Evolutionary conservation across 2,888 invertebrate genomes (phyloP).

Genomic region (Drosophila setosimentum): DNA sequence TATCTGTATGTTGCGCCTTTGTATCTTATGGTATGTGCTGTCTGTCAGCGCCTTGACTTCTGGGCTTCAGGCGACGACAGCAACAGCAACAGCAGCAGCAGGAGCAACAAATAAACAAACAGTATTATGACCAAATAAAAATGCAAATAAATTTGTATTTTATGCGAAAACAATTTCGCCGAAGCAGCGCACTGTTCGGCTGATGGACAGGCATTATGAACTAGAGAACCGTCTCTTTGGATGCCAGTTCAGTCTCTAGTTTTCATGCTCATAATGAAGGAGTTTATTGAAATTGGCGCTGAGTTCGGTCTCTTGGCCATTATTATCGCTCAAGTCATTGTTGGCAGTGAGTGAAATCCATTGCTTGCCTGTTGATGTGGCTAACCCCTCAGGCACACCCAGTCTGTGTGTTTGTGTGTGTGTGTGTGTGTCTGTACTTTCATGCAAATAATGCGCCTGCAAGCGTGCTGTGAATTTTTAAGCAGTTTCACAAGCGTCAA

Average conservation of each 20-base stretch:
- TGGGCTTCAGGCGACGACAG: slow-evolving; percentile 41
- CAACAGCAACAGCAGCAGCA: slow-evolving; percentile 15
- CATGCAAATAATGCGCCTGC: slow-evolving; percentile 75
- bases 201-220: slow-evolving; percentile 50
- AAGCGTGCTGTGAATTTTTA: slow-evolving; percentile 72
- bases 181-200: slow-evolving; percentile 35
- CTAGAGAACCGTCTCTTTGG: not conserved
- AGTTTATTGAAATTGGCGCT: slow-evolving; percentile 73
- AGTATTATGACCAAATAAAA: slow-evolving; percentile 80
- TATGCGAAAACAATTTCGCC: slow-evolving; percentile 77
- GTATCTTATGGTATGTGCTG: slow-evolving; percentile 47
- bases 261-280: slow-evolving; percentile 59
- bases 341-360: slow-evolving; percentile 50
- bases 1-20: slow-evolving; percentile 24
- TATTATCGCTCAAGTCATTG: slow-evolving; percentile 53
- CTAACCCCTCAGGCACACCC: slow-evolving; percentile 18
- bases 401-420: slow-evolving; percentile 5
- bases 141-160: slow-evolving; percentile 81
- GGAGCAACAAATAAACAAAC: slow-evolving; percentile 69
- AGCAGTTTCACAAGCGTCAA: slow-evolving; percentile 49
- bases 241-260: slow-evolving; percentile 1
- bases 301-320: slow-evolving; percentile 38
- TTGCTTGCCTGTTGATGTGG: slow-evolving; percentile 45
- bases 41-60: slow-evolving; percentile 66
- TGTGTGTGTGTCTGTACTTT: slow-evolving; percentile 18